These are phyloP conservation scores for Orientallactaga sibirica DNA, from an alignment of 2,797 vertebrate species.

Conservation along the genomic window DNA sequence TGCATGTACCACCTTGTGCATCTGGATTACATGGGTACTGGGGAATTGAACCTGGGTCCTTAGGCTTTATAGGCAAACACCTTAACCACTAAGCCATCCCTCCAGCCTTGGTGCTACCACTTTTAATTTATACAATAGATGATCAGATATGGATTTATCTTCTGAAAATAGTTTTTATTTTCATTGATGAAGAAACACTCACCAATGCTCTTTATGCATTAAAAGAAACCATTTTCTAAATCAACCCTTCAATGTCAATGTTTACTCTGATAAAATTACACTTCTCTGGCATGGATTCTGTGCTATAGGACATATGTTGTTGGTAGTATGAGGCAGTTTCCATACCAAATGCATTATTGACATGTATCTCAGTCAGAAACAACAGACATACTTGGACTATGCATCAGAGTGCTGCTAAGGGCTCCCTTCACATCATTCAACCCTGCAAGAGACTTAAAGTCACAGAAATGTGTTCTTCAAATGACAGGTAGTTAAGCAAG, in stretches of 20 bases:
- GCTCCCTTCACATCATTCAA: neutral
- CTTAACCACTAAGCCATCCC: no score
- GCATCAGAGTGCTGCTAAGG: rapidly evolving
- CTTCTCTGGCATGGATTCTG: constrained; percentile 22
- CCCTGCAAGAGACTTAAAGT: neutral
- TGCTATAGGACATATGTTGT: neutral
- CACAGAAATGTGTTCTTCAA: neutral
- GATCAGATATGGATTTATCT: constrained; percentile 53
- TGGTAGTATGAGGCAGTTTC: neutral
- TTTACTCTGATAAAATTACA: constrained; percentile 55
- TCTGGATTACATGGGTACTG: no score
- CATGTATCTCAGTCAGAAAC: neutral
- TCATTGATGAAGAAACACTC: constrained; percentile 37
- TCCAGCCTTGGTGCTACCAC: neutral
- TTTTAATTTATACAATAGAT: constrained; percentile 67
- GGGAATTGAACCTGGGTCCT: no score
- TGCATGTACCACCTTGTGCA: no score
- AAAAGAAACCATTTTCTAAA: constrained; percentile 51
- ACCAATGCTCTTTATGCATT: neutral
- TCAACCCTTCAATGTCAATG: neutral
- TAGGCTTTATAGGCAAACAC: no score
- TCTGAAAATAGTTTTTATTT: constrained; percentile 59
- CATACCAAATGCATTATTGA: neutral
- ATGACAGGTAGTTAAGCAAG: neutral
- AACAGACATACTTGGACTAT: neutral